Percentiles rank a stretch among this genome's conserved stretches.
phyloP scores from a whole-genome alignment of 2,113 vertebrate species.

The Plectropomus leopardus region DNA sequence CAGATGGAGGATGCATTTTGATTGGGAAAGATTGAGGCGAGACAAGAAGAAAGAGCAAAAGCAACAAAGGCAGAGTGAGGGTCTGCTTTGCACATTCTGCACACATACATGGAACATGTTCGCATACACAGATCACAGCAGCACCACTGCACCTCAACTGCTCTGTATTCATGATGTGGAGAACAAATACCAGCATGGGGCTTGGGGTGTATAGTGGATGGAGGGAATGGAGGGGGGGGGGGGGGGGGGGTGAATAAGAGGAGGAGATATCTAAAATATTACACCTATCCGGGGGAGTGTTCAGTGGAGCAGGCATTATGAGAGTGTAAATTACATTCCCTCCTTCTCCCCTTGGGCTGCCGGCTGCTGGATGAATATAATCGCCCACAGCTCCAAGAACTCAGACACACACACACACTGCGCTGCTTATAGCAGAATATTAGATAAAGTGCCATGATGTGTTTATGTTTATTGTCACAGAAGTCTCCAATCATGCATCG shows the following conservation, averaged over 20 bases:
- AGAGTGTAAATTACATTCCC: slow-evolving; percentile 79
- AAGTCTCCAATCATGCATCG: slow-evolving; percentile 52
- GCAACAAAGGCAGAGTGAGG: neutral
- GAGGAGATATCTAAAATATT: slow-evolving; percentile 75
- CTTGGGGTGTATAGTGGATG: slow-evolving; percentile 34
- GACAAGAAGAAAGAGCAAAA: slow-evolving; percentile 12
- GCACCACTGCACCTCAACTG: slow-evolving; percentile 51
- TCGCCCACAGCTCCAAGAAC: slow-evolving; percentile 56
- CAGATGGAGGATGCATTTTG: slow-evolving; percentile 41
- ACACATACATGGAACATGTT: slow-evolving; percentile 44
- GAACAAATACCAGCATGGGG: slow-evolving; percentile 66
- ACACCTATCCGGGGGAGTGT: slow-evolving; percentile 72
- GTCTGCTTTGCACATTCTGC: slow-evolving; percentile 35
- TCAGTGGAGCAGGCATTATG: slow-evolving; percentile 77
- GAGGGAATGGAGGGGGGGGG: slow-evolving; percentile 36
- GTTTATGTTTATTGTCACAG: slow-evolving; percentile 53
- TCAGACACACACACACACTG: slow-evolving; percentile 40
- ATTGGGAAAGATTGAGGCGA: slow-evolving; percentile 15
- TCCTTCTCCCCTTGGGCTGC: slow-evolving; percentile 67
- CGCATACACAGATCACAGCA: slow-evolving; percentile 56
- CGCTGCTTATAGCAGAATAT: slow-evolving; percentile 57
- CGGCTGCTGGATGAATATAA: slow-evolving; percentile 74
- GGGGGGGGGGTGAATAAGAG: slow-evolving; percentile 36
- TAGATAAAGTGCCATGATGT: slow-evolving; percentile 29
- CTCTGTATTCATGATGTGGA: slow-evolving; percentile 77